Conservation (phyloP, 2,113 vertebrate genomes). For the Platichthys stellatus region DNA sequence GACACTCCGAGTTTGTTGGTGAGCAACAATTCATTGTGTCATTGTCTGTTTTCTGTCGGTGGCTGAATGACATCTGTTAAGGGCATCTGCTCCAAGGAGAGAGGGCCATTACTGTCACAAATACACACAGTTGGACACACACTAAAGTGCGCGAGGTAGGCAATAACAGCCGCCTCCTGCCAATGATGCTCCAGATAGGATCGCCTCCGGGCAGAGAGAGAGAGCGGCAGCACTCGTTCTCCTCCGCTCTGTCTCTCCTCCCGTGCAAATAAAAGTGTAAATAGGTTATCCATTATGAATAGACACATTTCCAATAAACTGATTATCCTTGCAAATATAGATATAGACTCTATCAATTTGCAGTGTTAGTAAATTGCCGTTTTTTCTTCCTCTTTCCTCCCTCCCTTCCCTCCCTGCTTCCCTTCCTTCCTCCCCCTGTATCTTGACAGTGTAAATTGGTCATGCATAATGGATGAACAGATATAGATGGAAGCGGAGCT, state of each 20-base stretch:
- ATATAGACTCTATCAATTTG: constrained; percentile 40
- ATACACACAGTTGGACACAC: not conserved
- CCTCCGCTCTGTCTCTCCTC: constrained; percentile 4
- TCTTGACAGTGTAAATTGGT: constrained; percentile 63
- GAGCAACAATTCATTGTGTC: constrained; percentile 51
- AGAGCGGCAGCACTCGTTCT: constrained; percentile 15
- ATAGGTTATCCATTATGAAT: constrained; percentile 53
- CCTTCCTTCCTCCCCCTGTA: not conserved
- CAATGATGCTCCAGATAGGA: constrained; percentile 49
- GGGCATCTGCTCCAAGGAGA: constrained; percentile 61
- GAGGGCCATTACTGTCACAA: constrained; percentile 43
- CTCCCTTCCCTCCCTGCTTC: too few species aligned
- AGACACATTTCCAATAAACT: constrained; percentile 37
- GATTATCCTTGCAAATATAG: constrained; percentile 44
- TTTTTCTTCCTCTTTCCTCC: constrained; percentile 2
- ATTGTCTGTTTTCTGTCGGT: constrained; percentile 45
- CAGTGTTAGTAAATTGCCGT: constrained; percentile 30
- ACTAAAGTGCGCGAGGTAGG: constrained; percentile 41
- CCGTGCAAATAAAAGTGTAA: constrained; percentile 51
- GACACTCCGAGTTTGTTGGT: not conserved
- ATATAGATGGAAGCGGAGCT: constrained; percentile 35
- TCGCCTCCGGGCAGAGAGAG: constrained; percentile 38
- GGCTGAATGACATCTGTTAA: constrained; percentile 67
- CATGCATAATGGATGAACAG: constrained; percentile 70
- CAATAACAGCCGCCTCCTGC: constrained; percentile 38